Evolutionary conservation across 1,140 invertebrate genomes (phyloP), one percentile per base, ranked within the genome.

Genomic region (Brachionus paranguensis): DNA sequence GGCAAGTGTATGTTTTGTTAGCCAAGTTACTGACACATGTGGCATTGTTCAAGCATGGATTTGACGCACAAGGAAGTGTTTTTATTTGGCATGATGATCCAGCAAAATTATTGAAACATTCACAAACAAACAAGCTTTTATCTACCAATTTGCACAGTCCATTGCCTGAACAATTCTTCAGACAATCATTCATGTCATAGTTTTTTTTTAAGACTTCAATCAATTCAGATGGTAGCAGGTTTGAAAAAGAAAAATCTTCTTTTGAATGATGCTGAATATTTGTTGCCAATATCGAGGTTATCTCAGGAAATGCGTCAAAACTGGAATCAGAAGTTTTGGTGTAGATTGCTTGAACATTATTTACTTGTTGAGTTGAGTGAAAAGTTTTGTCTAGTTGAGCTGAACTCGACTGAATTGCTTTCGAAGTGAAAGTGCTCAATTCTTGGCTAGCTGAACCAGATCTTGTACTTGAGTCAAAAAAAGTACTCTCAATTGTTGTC

Each of bases 31-130:
- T 43, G 11, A 10, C 10, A 17, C 74, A 78, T 24, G 74, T 78
- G 3, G 14, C 33, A 55, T 78, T 78, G 17, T 78, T 78, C 20
- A 78, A 2, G 37, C 74, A 78, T 50, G 74, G 74, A 78, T 29
- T 53, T n/a, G 74, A 78, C 2, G 12, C 8, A 37, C 74, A 79
- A 10, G 27, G 47, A n/a, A 24, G 11, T 7, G 24, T 29, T 41
- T 79, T 41, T 37, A 79, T 37, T n/a, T 55, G 33, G 29, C 76
- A 79, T 6, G 43, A 24, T 11, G 43, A 11, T 12, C 76, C 76
- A 33, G 45, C 47, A 64, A 53, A 53, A 79, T 50, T 29, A n/a
- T 2, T 17, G 14, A 33, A 29, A 12, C 76, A 79, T 55, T 79
- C 55, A 17, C 76, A 79, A 12, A 72, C 3, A 11, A 41, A 43